phyloP scores from a whole-genome alignment of 2,113 vertebrate genomes.

The mouse (Mus musculus) region DNA sequence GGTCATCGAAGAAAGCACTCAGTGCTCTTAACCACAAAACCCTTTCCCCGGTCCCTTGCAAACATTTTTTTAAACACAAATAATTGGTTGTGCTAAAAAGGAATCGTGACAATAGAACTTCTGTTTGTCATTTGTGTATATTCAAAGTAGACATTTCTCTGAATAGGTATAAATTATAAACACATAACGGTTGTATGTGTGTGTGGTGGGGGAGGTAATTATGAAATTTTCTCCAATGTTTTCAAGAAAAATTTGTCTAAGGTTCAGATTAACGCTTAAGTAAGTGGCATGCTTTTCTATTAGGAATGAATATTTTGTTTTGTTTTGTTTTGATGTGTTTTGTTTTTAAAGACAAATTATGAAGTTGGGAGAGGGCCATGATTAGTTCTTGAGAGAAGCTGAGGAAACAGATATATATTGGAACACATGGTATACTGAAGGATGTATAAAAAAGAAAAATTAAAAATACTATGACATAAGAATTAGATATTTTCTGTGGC shows the following conservation, averaged over 20 bases:
- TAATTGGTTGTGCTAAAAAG: no score
- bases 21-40: neutral
- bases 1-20: neutral
- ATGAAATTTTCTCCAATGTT: no score
- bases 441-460: neutral
- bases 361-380: neutral
- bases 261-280: neutral
- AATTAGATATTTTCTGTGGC: neutral
- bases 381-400: neutral
- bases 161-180: neutral
- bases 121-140: no score
- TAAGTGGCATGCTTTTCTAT: neutral
- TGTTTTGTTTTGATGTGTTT: no score
- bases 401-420: neutral
- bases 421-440: neutral
- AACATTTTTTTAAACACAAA: neutral
- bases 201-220: neutral
- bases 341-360: neutral
- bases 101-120: neutral
- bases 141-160: neutral
- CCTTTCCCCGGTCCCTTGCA: no score
- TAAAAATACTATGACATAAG: neutral
- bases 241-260: neutral
- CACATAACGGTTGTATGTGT: neutral
- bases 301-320: neutral